Evolutionary conservation across 2,888 invertebrate genomes (phyloP), one percentile per base, ranked within the genome.

Genomic region (Xylophagus ater): DNA sequence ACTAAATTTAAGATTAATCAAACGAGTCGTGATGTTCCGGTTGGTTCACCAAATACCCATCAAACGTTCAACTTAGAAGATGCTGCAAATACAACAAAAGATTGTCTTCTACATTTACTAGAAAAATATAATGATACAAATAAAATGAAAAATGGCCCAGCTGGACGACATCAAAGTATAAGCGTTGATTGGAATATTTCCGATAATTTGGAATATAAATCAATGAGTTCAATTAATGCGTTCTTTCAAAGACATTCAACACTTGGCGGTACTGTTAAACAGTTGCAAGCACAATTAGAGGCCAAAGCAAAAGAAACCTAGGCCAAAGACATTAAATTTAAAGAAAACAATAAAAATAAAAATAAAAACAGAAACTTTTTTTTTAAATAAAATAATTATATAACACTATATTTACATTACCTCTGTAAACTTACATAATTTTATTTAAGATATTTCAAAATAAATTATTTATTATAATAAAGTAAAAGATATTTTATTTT

Each of bases 151-250:
- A 21, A 25, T n/a, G 24, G 37, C 3, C 55, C 58, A 0, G 68
- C 74, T 3, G 72, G 74, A 0, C 55, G 72, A 25, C 80, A 81
- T 49, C 79, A 81, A 52, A 83, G 83, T 13, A 73, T 85, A 49
- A 83, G 84, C 19, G 66, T 80, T 35, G 84, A 84, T 52, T 83
- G 79, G 76, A 76, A 78, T 18, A 73, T 80, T 8, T 73, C 76
- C 15, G 80, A 82, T 49, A 75, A 76, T 44, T 66, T 85, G 35
- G 83, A 81, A 24, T 79, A 84, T 54, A 75, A 73, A 51, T 81
- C 85, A 7, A 83, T 86, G 69, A 82, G 80, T 50, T 84, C 85
- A 40, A 69, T 85, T 30, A 83, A 85, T 49, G 80, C 79, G 40
- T 85, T 84, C 66, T 85, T 83, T 60, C 79, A 81, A 63, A 65